These are phyloP conservation scores for Carposina sasakii DNA, from an alignment of 1,140 invertebrate species.

Conservation along the genomic window DNA sequence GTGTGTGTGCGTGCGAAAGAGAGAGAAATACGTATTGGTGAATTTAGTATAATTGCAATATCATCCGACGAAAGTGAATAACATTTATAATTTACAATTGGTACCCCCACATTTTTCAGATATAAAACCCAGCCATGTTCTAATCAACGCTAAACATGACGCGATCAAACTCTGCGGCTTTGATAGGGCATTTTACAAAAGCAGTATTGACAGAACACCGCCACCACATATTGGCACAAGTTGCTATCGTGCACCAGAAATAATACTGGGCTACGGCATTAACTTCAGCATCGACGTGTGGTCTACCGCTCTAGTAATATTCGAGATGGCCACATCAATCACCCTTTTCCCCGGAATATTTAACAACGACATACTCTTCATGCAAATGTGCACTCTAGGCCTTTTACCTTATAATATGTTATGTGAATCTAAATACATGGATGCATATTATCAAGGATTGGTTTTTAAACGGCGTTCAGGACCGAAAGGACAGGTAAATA, in stretches of 20 bases:
- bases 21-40: no score
- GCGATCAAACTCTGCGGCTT: conserved; percentile 43
- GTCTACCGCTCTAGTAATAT: conserved; percentile 37
- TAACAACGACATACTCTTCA: conserved; percentile 35
- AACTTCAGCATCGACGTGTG: conserved; percentile 39
- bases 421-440: conserved; percentile 7
- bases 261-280: conserved; percentile 34
- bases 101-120: no score
- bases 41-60: no score
- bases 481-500: conserved; percentile 8
- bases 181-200: conserved; percentile 23
- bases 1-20: no score
- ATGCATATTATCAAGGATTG: not conserved
- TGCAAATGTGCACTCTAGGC: conserved; percentile 36
- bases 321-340: conserved; percentile 35
- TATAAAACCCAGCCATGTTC: conserved; percentile 46
- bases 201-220: conserved; percentile 2
- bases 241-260: conserved; percentile 39
- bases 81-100: no score
- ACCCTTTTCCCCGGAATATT: conserved; percentile 29
- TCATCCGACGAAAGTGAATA: no score
- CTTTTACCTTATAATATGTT: conserved; percentile 30
- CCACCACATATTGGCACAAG: conserved; percentile 24
- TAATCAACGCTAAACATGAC: conserved; percentile 25
- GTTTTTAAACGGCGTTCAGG: conserved; percentile 17